Evolutionary conservation across 2,888 invertebrate genomes (phyloP), one percentile per base, ranked within the genome.

Genomic region (Nasonia oneida): DNA sequence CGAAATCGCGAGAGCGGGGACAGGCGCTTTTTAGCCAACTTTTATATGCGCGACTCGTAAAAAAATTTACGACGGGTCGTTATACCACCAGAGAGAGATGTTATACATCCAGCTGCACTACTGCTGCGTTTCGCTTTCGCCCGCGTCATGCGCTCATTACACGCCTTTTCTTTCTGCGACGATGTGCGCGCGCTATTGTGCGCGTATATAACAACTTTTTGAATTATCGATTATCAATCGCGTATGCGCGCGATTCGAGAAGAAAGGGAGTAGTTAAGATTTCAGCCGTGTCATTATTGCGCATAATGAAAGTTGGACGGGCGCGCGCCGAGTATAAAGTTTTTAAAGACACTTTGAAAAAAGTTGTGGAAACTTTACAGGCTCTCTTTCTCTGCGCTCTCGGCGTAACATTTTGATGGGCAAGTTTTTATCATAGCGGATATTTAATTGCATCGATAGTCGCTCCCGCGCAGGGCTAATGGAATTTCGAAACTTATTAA

Each of bases 11-110:
- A 23, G 23, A 23, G 23, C 33, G 10, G 42, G 71, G 10, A 4
- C 71, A 33, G 57, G 29, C 79, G 61, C 57, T 81, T 74, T 81
- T 74, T 74, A 61, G 64, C 73, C 57, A 76, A 75, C 67, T 74
- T 81, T 84, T 84, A 76, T 70, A 70, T 12, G 80, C 53, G 70
- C 61, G 23, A 50, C n/a, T 85, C 81, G 85, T 81, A 76, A 85
- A 81, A 81, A 75, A 76, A 61, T 81, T 85, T 81, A 85, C 77
- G 81, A 77, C 33, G 61, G 67, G 70, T 50, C 79, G n/a, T 39
- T 14, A 12, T n/a, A 61, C 57, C 57, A 1, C 8, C 50, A 4
- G 37, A 37, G 37, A 37, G 37, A 37, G 37, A 37, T 84, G 75
- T 42, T 42, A 42, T 42, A 42, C 6, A 39, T 39, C 5, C 6